Percentiles rank a stretch among this genome's conserved stretches.
Evolutionary conservation across 2,797 vertebrate species (phyloP).

Genomic region (Malacoctenus gilli): DNA sequence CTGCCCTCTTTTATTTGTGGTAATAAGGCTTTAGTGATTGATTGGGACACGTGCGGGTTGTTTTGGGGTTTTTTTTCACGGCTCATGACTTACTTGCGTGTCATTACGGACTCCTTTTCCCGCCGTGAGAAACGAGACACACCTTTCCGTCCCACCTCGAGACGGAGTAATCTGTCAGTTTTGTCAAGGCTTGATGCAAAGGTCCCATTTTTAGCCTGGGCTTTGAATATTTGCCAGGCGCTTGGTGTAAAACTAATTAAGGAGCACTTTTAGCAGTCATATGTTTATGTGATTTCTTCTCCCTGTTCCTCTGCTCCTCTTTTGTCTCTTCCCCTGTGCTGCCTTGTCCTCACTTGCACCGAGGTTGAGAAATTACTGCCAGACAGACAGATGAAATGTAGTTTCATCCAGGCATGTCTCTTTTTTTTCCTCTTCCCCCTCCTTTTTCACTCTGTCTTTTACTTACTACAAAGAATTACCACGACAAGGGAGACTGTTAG

Average conservation of each 20-base stretch:
- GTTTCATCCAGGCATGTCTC: constrained; percentile 11
- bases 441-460: constrained; percentile 10
- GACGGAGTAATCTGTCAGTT: background rate
- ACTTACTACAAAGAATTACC: constrained; percentile 57
- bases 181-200: constrained; percentile 24
- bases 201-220: constrained; percentile 28
- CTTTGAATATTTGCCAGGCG: constrained; percentile 45
- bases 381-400: constrained; percentile 39
- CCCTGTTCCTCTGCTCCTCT: constrained; percentile 1
- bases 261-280: constrained; percentile 10
- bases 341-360: constrained; percentile 32
- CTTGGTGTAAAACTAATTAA: constrained; percentile 33
- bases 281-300: constrained; percentile 5
- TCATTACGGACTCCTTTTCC: background rate
- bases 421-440: background rate
- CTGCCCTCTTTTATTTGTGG: background rate
- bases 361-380: constrained; percentile 34
- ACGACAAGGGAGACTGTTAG: constrained; percentile 26
- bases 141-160: too few species aligned
- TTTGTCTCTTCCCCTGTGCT: background rate
- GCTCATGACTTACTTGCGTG: background rate
- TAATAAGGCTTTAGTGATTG: background rate
- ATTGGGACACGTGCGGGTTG: background rate
- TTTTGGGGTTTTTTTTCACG: background rate
- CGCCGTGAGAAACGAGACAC: background rate